Evolutionary conservation across 2,113 vertebrate species (phyloP).

Genomic region (Silurus glanis): DNA sequence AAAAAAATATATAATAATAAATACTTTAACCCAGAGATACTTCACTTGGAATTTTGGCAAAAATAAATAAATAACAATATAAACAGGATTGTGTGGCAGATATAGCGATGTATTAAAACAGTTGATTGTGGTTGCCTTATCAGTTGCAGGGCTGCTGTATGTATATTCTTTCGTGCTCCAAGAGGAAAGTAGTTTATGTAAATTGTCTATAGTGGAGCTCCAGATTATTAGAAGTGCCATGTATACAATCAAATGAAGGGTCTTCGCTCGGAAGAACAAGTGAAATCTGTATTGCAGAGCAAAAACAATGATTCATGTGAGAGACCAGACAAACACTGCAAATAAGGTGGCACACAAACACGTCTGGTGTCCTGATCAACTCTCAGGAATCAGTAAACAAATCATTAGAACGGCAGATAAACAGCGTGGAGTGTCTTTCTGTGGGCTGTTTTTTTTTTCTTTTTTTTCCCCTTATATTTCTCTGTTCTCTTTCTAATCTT

Average conservation of each 20-base stretch:
- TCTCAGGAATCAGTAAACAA: background rate
- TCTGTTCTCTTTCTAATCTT: background rate
- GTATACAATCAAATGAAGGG: background rate
- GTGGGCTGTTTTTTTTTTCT: background rate
- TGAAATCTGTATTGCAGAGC: background rate
- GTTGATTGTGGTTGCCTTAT: too few species aligned
- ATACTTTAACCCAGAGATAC: too few species aligned
- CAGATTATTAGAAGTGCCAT: background rate
- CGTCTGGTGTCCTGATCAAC: background rate
- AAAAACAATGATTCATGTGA: background rate
- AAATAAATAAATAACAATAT: too few species aligned
- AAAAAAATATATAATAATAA: too few species aligned
- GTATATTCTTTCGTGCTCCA: too few species aligned
- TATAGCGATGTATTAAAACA: too few species aligned
- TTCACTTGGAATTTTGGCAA: too few species aligned
- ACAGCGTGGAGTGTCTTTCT: background rate
- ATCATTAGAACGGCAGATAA: background rate
- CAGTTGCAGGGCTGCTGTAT: too few species aligned
- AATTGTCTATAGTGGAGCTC: background rate
- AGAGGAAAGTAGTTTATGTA: background rate
- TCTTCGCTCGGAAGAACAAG: background rate
- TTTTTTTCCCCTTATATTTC: background rate
- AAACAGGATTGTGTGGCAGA: too few species aligned
- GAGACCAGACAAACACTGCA: background rate
- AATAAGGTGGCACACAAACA: background rate